phyloP scores from a whole-genome alignment of 1,140 invertebrate species.

The Camponotus floridanus region DNA sequence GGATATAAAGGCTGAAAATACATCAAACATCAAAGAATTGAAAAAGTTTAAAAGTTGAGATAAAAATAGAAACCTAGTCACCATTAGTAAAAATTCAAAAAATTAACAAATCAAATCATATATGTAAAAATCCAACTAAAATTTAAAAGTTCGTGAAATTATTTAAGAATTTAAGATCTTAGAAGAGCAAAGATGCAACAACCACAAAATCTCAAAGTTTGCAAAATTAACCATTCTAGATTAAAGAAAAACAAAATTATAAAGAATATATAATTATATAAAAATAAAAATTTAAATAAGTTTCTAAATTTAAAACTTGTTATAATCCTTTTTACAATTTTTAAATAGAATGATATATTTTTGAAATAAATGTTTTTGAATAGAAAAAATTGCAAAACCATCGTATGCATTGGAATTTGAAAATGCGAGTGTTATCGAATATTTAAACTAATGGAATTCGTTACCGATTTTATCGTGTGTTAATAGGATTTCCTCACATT shows the following conservation, averaged over 20 bases:
- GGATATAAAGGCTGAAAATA: conserved; percentile 20
- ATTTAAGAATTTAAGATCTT: not conserved
- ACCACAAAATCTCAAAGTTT: not conserved
- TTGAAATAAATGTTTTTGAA: not conserved
- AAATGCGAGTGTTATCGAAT: not conserved
- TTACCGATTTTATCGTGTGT: not conserved
- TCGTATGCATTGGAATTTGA: not conserved
- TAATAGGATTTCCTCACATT: not conserved
- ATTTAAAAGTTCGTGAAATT: not conserved
- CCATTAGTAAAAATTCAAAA: not conserved
- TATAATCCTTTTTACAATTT: not conserved
- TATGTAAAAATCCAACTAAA: not conserved
- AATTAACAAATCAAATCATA: not conserved
- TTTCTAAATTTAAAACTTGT: conserved; percentile 13
- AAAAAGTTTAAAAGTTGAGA: not conserved
- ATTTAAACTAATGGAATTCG: not conserved
- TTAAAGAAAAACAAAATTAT: not conserved
- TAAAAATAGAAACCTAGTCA: not conserved
- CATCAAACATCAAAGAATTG: conserved; percentile 40
- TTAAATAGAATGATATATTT: not conserved
- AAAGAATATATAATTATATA: not conserved
- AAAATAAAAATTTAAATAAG: not conserved
- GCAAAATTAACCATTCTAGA: not conserved
- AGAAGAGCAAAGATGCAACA: not conserved
- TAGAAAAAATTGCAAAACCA: not conserved